Conservation (phyloP, 2,113 vertebrate genomes). For the Pollimyrus isidori region DNA sequence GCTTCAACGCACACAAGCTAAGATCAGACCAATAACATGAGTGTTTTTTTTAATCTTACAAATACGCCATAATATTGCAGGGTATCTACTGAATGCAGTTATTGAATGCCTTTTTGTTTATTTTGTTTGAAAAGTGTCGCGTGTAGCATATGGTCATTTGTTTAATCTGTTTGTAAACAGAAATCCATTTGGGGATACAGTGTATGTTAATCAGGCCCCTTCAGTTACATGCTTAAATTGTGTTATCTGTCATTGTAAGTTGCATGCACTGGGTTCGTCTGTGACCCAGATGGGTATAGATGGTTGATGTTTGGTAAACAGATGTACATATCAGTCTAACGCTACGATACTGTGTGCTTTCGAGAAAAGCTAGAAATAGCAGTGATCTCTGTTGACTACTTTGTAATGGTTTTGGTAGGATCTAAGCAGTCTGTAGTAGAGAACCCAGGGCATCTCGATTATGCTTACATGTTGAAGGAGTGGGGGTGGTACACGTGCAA, state of each 20-base stretch:
- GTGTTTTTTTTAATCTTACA: not conserved
- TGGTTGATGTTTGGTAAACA: not conserved
- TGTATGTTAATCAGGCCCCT: not conserved
- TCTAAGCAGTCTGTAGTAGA: not conserved
- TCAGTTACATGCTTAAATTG: not conserved
- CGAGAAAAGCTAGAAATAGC: not conserved
- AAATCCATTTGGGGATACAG: not conserved
- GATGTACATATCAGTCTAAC: not conserved
- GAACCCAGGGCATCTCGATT: not conserved
- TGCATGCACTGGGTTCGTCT: not conserved
- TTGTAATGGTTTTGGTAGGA: not conserved
- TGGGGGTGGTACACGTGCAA: not conserved
- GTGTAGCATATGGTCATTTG: not conserved
- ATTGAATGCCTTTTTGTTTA: not conserved
- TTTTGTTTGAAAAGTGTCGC: not conserved
- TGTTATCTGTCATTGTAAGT: not conserved
- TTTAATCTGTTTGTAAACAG: not conserved
- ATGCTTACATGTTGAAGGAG: not conserved
- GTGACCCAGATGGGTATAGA: not conserved
- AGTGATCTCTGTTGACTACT: not conserved
- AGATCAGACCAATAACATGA: not conserved
- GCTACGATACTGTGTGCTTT: not conserved
- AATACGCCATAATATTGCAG: not conserved
- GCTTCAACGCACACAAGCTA: not conserved
- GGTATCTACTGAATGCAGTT: not conserved